phyloP scores from a whole-genome alignment of 2,797 vertebrate species.

The Phalloptychus januarius region DNA sequence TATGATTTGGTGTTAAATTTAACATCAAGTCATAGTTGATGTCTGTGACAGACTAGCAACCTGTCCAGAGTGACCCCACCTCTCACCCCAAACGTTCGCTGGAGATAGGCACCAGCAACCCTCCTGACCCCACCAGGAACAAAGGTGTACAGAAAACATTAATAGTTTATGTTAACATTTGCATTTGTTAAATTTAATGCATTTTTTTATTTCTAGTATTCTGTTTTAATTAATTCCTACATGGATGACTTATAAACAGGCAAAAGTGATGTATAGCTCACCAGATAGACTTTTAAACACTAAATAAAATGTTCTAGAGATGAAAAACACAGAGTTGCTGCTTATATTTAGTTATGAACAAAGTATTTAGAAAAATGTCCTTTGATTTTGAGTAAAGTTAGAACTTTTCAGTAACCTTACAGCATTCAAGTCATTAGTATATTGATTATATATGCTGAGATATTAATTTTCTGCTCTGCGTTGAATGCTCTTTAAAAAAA shows the following conservation, averaged over 20 bases:
- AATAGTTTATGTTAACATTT: no score
- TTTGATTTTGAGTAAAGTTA: not conserved
- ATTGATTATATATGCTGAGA: not conserved
- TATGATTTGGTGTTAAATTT: no score
- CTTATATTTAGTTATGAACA: not conserved
- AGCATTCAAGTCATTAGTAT: not conserved
- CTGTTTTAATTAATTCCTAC: not conserved
- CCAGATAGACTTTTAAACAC: not conserved
- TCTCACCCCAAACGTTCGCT: no score
- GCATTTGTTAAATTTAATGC: no score
- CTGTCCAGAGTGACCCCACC: no score
- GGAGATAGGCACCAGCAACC: no score
- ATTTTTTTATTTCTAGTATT: not conserved
- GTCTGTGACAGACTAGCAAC: no score
- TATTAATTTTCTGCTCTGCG: not conserved
- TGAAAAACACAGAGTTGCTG: not conserved
- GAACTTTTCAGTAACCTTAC: not conserved
- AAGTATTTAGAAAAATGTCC: not conserved
- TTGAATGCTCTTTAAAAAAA: conserved; percentile 4
- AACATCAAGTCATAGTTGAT: no score
- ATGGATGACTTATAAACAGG: not conserved
- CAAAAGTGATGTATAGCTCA: not conserved
- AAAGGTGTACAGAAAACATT: no score
- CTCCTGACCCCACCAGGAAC: no score
- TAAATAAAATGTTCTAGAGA: not conserved